Conservation (phyloP, 2,113 vertebrate species). For the Dipodomys ordii region DNA sequence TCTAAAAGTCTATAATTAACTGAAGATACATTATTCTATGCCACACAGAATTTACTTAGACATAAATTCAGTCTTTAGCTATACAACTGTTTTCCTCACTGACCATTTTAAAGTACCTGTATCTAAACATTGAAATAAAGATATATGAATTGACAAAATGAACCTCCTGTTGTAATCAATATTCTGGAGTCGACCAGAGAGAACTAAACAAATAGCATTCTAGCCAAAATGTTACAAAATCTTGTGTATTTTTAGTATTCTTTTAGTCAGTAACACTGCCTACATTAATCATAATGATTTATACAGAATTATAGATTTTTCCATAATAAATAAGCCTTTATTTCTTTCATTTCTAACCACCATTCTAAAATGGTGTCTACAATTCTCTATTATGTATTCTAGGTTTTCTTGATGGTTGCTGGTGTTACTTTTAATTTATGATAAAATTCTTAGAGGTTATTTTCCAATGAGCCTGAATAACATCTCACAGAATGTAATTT, state of each 20-base stretch:
- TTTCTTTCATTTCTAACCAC: background rate
- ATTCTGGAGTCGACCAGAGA: background rate
- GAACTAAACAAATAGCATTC: background rate
- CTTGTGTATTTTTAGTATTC: background rate
- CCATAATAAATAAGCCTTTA: background rate
- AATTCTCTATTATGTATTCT: background rate
- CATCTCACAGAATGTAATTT: background rate
- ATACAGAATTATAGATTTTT: background rate
- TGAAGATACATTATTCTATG: background rate
- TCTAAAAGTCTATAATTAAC: background rate
- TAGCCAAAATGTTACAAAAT: background rate
- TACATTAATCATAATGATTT: background rate
- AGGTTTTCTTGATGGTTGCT: background rate
- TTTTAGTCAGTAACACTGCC: background rate
- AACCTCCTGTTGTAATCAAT: background rate
- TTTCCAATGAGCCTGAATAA: conserved; percentile 37
- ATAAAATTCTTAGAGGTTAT: background rate
- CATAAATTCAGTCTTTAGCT: background rate
- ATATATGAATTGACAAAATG: background rate
- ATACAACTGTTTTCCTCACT: background rate
- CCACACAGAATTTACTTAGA: background rate
- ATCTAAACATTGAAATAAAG: background rate
- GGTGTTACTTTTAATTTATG: conserved; percentile 48
- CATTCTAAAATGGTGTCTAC: background rate
- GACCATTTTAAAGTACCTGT: background rate